phyloP scores from a whole-genome alignment of 2,113 vertebrate genomes.

The Equus quagga region DNA sequence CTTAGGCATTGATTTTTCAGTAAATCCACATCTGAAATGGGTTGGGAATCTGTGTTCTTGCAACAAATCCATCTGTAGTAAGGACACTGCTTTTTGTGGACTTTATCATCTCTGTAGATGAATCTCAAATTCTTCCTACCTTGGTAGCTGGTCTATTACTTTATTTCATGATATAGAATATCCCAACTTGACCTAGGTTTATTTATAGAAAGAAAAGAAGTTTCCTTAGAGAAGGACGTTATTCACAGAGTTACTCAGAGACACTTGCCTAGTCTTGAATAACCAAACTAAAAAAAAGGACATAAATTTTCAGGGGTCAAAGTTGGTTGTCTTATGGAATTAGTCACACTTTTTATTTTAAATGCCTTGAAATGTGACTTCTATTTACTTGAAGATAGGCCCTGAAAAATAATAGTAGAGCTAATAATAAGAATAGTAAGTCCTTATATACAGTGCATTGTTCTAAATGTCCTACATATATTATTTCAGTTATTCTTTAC shows the following conservation, averaged over 20 bases:
- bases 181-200: not conserved
- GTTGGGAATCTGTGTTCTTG: not conserved
- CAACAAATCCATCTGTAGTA: not conserved
- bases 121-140: not conserved
- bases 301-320: not conserved
- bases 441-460: not conserved
- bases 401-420: not conserved
- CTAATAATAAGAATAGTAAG: not conserved
- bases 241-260: not conserved
- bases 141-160: not conserved
- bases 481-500: not conserved
- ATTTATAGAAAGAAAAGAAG: not conserved
- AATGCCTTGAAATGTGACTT: not conserved
- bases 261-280: not conserved
- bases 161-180: not conserved
- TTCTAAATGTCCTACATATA: not conserved
- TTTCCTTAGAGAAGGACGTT: not conserved
- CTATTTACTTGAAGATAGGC: not conserved
- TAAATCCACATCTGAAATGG: not conserved
- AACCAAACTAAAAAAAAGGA: not conserved
- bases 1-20: not conserved
- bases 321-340: not conserved
- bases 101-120: not conserved
- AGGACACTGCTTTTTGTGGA: not conserved
- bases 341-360: not conserved